Conservation (phyloP, 2,888 invertebrate species). For the Cynaeus angustus region DNA sequence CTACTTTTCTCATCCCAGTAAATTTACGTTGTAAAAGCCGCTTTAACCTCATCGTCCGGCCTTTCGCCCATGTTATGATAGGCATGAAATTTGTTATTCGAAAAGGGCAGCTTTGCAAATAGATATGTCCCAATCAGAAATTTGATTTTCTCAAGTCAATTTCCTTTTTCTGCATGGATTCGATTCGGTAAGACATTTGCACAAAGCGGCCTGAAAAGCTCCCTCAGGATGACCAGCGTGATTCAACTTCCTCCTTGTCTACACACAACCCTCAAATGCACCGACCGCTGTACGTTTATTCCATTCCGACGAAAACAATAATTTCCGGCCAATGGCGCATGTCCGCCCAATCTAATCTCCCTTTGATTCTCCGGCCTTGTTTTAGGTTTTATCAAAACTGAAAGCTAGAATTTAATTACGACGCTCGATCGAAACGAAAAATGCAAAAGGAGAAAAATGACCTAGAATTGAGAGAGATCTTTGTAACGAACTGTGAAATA, state of each 20-base stretch:
- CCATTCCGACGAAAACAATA: conserved; percentile 34
- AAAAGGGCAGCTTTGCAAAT: conserved; percentile 11
- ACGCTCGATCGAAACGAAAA: conserved; percentile 19
- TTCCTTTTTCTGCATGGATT: conserved; percentile 35
- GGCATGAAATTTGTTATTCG: conserved; percentile 21
- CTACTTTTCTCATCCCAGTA: too few relatives aligned
- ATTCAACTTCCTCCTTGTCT: conserved; percentile 37
- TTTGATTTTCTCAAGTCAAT: conserved; percentile 32
- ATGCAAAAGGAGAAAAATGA: conserved; percentile 14
- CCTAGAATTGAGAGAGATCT: neutral
- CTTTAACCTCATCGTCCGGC: neutral
- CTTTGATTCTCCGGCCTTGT: conserved; percentile 17
- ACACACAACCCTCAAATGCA: conserved; percentile 26
- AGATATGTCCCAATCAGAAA: conserved; percentile 27
- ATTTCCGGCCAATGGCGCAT: conserved; percentile 27
- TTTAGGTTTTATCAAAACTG: conserved; percentile 26
- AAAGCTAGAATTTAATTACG: conserved; percentile 37
- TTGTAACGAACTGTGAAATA: neutral
- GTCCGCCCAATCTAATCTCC: conserved; percentile 27
- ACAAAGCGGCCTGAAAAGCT: conserved; percentile 34
- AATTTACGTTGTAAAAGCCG: neutral
- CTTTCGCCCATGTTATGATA: conserved; percentile 14
- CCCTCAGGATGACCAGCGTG: conserved; percentile 37
- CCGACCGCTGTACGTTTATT: conserved; percentile 27
- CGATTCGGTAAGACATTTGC: conserved; percentile 36